phyloP scores from a whole-genome alignment of 2,113 vertebrate genomes.

The Agelaius tricolor region DNA sequence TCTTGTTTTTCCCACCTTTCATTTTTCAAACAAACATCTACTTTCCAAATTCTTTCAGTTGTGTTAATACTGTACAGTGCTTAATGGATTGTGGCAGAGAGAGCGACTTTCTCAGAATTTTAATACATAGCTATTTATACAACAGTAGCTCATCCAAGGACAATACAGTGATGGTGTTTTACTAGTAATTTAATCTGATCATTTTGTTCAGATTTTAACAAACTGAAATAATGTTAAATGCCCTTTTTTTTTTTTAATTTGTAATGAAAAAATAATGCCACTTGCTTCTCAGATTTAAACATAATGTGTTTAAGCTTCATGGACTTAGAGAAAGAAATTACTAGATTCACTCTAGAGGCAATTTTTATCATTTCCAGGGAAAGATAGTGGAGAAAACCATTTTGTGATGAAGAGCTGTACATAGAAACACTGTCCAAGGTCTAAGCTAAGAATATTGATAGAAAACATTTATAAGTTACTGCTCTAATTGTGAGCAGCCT shows the following conservation, averaged over 20 bases:
- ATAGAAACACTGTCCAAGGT: background rate
- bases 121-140: background rate
- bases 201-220: background rate
- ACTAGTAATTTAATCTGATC: background rate
- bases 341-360: background rate
- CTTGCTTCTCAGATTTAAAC: background rate
- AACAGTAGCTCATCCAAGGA: background rate
- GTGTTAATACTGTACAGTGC: background rate
- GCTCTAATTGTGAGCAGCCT: background rate
- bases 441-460: background rate
- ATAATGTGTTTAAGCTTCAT: background rate
- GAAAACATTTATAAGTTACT: background rate
- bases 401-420: background rate
- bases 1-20: background rate
- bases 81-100: background rate
- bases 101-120: background rate
- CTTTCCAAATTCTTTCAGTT: constrained; percentile 18
- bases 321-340: background rate
- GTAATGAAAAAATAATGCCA: background rate
- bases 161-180: background rate
- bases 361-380: background rate
- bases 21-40: constrained; percentile 10
- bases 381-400: background rate
- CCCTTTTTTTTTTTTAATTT: background rate
- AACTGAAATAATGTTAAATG: background rate